Base-by-base conservation (phyloP, 2,888 invertebrate species). In the Coenonympha glycerion region DNA sequence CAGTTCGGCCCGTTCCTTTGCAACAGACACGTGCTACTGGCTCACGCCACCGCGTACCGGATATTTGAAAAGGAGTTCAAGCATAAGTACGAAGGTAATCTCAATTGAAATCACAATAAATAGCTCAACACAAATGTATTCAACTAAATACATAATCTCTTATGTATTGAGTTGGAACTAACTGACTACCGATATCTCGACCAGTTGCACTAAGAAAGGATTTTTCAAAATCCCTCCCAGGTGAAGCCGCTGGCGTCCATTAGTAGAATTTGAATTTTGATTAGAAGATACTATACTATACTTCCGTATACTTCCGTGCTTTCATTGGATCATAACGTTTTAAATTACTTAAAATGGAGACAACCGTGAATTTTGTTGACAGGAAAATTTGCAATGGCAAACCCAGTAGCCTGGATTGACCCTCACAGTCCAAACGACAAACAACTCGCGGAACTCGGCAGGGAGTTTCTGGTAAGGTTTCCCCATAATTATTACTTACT, bases 41-140 rank as follows among this genome's bases (percentile, higher is more conserved):
- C 93, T 0, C 93, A 94, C 63, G 91, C 90, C 0, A 87, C 80
- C 60, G 89, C 87, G 1, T 90, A 89, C 55, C 88, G 88, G 53
- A 77, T 90, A 60, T 91, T 90, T 54, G 83, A 90, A 18, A 66
- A 81, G 18, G 70, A 87, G 16, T 92, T 87, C 63, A 82, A 82
- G 57, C 53, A 71, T 0, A 66, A 61, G 6, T 89, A 88, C 60
- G 71, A 79, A 16, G 91, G 90, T 72, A 59, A 62, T 52, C 18
- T 3, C 9, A 15, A 34, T 19, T 22, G 36, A 4, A 18, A 28
- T 9, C 5, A 3, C 9, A 26, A 2, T 8, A 2, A 8, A 26
- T 2, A 26, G 26, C n/a, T 26, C 2, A 26, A 8, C 26, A 26
- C 6, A 26, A 6, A 2, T 26, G n/a, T n/a, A n/a, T n/a, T n/a